Conservation (phyloP, 2,888 invertebrate genomes). For the Autographa gamma region DNA sequence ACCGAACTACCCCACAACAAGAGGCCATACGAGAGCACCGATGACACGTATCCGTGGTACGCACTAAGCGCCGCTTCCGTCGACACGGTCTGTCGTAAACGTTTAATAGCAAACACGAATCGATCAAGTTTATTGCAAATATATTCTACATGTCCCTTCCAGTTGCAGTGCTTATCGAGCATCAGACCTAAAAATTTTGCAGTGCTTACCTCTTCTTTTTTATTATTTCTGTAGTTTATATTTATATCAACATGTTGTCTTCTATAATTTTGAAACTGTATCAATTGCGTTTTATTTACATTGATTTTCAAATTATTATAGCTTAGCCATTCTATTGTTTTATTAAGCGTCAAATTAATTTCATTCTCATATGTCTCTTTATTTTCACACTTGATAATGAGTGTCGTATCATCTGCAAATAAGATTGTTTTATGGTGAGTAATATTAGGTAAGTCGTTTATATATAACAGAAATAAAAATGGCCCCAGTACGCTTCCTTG, state of each 20-base stretch:
- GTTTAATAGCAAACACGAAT: background rate
- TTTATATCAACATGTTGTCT: background rate
- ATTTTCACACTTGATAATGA: background rate
- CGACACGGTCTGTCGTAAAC: background rate
- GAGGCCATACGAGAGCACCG: too few relatives aligned
- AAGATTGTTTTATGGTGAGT: background rate
- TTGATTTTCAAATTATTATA: background rate
- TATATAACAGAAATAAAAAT: background rate
- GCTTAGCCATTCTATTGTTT: background rate
- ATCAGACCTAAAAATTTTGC: background rate
- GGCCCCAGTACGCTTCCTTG: background rate
- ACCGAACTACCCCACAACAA: too few relatives aligned
- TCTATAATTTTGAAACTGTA: background rate
- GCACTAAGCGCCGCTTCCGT: background rate
- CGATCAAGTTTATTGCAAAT: background rate
- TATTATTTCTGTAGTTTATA: background rate
- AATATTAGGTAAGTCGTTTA: too few relatives aligned
- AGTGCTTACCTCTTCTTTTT: background rate
- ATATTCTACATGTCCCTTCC: background rate
- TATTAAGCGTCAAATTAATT: background rate
- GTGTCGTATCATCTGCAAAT: constrained; percentile 1
- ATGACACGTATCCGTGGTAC: too few relatives aligned
- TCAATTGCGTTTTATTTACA: background rate
- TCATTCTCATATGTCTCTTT: background rate
- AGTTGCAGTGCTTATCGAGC: background rate